These are phyloP conservation scores for Philaenus spumarius DNA, from an alignment of 1,140 invertebrate species.

Conservation along the genomic window DNA sequence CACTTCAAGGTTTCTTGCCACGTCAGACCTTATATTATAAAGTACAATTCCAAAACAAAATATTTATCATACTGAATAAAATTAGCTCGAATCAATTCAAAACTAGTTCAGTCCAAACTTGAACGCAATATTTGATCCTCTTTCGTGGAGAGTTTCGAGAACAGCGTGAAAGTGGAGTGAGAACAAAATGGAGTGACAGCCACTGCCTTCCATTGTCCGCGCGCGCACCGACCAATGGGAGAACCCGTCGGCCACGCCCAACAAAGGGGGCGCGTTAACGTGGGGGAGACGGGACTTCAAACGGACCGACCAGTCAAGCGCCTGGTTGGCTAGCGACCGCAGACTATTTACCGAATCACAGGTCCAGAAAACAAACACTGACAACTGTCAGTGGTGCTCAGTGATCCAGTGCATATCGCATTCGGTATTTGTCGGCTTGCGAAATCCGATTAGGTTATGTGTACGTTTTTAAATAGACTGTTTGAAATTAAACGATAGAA, in stretches of 20 bases:
- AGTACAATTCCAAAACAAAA: no score
- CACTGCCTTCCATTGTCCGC: conserved; percentile 4
- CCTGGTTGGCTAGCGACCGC: conserved; percentile 4
- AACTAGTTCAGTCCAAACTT: no score
- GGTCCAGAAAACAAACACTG: conserved; percentile 12
- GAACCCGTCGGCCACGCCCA: background rate
- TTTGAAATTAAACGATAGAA: background rate
- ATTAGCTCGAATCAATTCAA: no score
- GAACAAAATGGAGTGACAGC: conserved; percentile 8
- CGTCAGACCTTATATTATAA: no score
- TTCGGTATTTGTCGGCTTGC: background rate
- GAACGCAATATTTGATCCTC: no score
- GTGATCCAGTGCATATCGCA: background rate
- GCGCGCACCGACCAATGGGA: background rate
- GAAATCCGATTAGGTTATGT: background rate
- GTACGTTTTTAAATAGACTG: background rate
- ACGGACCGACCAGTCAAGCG: conserved; percentile 7
- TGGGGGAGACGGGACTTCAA: background rate
- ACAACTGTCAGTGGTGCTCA: conserved; percentile 4
- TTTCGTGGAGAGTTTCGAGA: background rate
- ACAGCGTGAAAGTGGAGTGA: background rate
- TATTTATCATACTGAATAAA: no score
- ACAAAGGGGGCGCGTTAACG: background rate
- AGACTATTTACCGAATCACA: conserved; percentile 11
- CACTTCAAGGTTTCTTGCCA: no score